Evolutionary conservation across 2,113 vertebrate species (phyloP), one percentile per base, ranked within the genome.

Genomic region (Noturus placidus): DNA sequence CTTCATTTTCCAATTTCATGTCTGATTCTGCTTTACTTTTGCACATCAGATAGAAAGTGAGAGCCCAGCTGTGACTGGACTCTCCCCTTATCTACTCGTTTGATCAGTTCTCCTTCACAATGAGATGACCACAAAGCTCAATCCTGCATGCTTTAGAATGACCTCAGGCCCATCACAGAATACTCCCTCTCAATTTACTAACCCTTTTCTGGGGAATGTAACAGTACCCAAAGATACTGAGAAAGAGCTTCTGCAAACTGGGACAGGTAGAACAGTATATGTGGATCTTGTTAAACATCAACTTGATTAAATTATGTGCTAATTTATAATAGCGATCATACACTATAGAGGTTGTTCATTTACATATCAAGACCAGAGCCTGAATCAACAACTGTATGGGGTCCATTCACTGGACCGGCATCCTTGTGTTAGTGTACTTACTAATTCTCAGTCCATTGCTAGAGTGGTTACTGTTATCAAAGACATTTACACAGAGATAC

Each of bases 1-100:
- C 94, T 94, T 94, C 94, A 93, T 95, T 94, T 94, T 92, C 92
- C 94, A 94, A 93, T 93, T 94, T 92, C 90, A 92, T 92, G 88
- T 89, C 89, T 94, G 94, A 95, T 95, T 95, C 94, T 94, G 94
- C 93, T 94, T 93, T 93, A 92, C 93, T 93, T 94, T 93, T 95
- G 92, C 90, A 92, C 92, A 94, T 93, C 93, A 93, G 92, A 94
- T 93, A 89, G 90, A 90, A 87, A 86, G 92, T 91, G 86, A 85
- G 92, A 91, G 93, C 92, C 92, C 94, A 95, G 94, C 93, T 95
- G 94, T 92, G 92, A 93, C 92, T 92, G 90, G 89, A 88, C 87
- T 78, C 89, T 89, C 78, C 17, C 50, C 33, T 88, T 89, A 90
- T 90, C 89, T 86, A 87, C 88, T 86, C 79, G 86, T 77, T 83